Base-by-base conservation (phyloP, 1,140 invertebrate species). In the Drosophila tani region DNA sequence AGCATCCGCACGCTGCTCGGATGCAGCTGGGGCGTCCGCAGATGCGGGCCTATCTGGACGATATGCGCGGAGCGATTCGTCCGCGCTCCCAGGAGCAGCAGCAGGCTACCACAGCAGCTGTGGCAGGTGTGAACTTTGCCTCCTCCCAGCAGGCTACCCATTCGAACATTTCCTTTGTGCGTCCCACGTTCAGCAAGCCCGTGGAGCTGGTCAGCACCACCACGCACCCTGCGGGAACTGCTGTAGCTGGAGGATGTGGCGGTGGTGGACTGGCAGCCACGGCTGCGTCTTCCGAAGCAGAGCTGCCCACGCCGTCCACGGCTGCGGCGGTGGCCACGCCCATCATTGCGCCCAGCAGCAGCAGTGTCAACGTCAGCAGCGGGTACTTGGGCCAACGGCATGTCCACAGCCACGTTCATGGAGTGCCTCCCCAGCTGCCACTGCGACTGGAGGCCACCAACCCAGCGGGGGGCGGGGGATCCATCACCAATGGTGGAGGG, bases 181-280 rank as follows among this genome's bases (percentile, higher is more conserved):
- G 91, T 17, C 91, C 91, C 9, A 92, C 91, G 2, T 91, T 91
- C 35, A 81, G 77, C 63, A 92, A 92, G 27, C 69, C 91, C 9
- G 81, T 91, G 7, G 85, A 90, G 46, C 66, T 92, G 55, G 91
- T 92, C 5, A 92, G 91, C 56, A 92, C 91, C 7, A 92, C 91
- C 24, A 92, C 91, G 19, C 83, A 91, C 49, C 75, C 45, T 1
- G 66, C 55, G 41, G 45, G 56, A 14, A 24, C 40, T 0, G 46
- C 40, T 0, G 46, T 11, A 8, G 45, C 27, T 5, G 43, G 27
- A 21, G 29, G 29, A 7, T 27, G n/a, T 7, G 59, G 40, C 2
- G 70, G 65, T 35, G 55, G 50, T 15, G 46, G 49, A 1, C 32
- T 75, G 14, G 40, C 47, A 38, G 64, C 11, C 17, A 43, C 32